phyloP scores from a whole-genome alignment of 2,888 invertebrate genomes.

The Campoplex nolae region DNA sequence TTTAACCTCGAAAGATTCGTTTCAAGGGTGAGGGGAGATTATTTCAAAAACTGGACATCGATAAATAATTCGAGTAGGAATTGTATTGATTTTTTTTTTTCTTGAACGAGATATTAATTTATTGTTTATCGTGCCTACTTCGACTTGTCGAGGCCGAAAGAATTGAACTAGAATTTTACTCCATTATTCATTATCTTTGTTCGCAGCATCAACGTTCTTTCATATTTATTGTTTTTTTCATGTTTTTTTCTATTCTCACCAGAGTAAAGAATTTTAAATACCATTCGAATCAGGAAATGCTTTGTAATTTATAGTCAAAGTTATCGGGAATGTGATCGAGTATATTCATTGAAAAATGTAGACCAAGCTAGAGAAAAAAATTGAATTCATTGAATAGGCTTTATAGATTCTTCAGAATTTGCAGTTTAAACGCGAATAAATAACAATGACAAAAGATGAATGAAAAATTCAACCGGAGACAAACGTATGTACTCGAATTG shows the following conservation, averaged over 20 bases:
- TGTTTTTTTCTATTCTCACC: neutral
- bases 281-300: conserved; percentile 21
- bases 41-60: neutral
- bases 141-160: conserved; percentile 46
- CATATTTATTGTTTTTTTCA: neutral
- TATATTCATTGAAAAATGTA: neutral
- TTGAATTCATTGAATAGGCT: neutral
- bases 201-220: neutral
- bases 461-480: neutral
- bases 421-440: neutral
- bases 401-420: neutral
- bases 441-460: neutral
- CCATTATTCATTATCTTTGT: conserved; percentile 56
- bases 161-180: conserved; percentile 27
- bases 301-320: conserved; percentile 12
- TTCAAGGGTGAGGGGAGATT: neutral
- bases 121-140: neutral
- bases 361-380: neutral
- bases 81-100: neutral
- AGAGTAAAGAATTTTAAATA: neutral
- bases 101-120: neutral
- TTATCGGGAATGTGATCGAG: neutral
- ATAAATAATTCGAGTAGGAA: neutral
- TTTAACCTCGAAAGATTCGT: neutral
- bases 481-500: neutral